phyloP scores from a whole-genome alignment of 1,140 invertebrate species.

The Drosophila gunungcola region DNA sequence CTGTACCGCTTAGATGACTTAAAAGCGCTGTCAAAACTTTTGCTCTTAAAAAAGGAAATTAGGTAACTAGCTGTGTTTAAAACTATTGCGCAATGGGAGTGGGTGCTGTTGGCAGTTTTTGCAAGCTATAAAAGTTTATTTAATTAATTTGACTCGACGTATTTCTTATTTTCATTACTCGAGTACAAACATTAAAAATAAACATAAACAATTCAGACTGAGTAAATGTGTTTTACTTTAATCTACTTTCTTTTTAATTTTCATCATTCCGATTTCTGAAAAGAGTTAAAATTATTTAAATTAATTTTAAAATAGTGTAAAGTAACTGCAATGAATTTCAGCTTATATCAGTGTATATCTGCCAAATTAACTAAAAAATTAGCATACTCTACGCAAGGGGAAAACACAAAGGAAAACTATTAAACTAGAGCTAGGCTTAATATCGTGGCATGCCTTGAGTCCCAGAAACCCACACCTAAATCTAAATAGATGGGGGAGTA shows the following conservation, averaged over 20 bases:
- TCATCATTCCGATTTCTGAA: too few relatives aligned
- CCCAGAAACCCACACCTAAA: conserved; percentile 13
- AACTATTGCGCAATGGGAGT: not conserved
- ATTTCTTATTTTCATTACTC: too few relatives aligned
- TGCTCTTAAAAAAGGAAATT: not conserved
- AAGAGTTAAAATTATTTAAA: too few relatives aligned
- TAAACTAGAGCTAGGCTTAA: conserved; percentile 52
- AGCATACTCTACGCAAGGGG: not conserved
- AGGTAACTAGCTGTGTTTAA: not conserved
- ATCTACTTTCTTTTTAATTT: too few relatives aligned
- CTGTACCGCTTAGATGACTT: not conserved
- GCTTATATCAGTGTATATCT: too few relatives aligned
- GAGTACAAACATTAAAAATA: too few relatives aligned
- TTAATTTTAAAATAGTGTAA: too few relatives aligned
- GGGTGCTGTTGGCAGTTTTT: not conserved
- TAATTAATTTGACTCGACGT: too few relatives aligned
- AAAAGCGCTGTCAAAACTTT: not conserved
- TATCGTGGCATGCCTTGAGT: conserved; percentile 53
- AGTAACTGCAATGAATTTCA: too few relatives aligned
- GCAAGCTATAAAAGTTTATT: too few relatives aligned
- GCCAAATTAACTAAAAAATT: not conserved
- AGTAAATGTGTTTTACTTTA: too few relatives aligned
- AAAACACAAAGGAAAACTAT: conserved; percentile 36
- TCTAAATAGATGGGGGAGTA: conserved; percentile 19
- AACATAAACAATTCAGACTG: too few relatives aligned